Evolutionary conservation across 1,140 invertebrate species (phyloP), one percentile per base, ranked within the genome.

Genomic region (Bilobella aurantiaca): DNA sequence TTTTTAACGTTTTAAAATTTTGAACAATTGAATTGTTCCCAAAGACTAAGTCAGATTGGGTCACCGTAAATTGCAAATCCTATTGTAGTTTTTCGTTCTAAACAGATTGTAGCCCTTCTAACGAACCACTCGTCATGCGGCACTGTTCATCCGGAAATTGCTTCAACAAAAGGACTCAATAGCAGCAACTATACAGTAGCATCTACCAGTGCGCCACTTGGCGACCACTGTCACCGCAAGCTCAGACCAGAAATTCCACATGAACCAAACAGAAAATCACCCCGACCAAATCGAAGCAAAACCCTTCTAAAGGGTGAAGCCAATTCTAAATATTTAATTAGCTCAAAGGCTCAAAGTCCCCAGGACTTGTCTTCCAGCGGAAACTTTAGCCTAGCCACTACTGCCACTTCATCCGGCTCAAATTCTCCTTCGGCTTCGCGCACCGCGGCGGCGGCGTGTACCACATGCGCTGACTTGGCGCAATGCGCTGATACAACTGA

Each of bases 281-380:
- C n/a, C 25, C 32, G 32, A 64, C 49, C n/a, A n/a, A n/a, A n/a
- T n/a, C n/a, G n/a, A n/a, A n/a, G n/a, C n/a, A n/a, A n/a, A n/a
- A n/a, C n/a, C n/a, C n/a, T n/a, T n/a, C n/a, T n/a, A n/a, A n/a
- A n/a, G n/a, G n/a, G n/a, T n/a, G n/a, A n/a, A n/a, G n/a, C n/a
- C n/a, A n/a, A n/a, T n/a, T n/a, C n/a, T n/a, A n/a, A n/a, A n/a
- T n/a, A n/a, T n/a, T n/a, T n/a, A n/a, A n/a, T n/a, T n/a, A n/a
- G n/a, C n/a, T n/a, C n/a, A n/a, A n/a, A n/a, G n/a, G n/a, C n/a
- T n/a, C n/a, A n/a, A n/a, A n/a, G n/a, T n/a, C n/a, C n/a, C n/a
- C 58, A 59, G 25, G 69, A 70, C 25, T 70, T 62, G 12, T 70
- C 69, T 14, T 70, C 69, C 3, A 68, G 66, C 42, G 69, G 69